Evolutionary conservation across 2,797 vertebrate genomes (phyloP), one percentile per base, ranked within the genome.

Genomic region (Falco biarmicus): DNA sequence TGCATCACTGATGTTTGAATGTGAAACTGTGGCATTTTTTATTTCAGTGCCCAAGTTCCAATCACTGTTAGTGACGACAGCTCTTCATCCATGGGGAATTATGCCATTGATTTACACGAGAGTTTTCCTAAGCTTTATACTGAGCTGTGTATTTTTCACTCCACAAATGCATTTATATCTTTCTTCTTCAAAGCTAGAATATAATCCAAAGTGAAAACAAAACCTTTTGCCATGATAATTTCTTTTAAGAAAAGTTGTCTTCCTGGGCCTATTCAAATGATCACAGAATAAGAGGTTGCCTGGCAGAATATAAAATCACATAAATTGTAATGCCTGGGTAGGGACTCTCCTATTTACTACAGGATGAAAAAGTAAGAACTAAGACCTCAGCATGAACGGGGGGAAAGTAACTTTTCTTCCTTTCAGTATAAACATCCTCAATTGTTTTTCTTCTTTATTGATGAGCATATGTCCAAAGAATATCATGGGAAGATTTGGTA

Each of bases 231-330:
- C n/a, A 64, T 64, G 71, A 70, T 76, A 89, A 63, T 85, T 84
- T 89, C 22, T 81, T 51, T 89, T 66, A 79, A 77, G 74, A 61
- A 86, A 84, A 79, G 50, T 81, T 89, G 51, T 89, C 50, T 79
- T 96, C 59, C 29, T 87, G 15, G 10, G 48, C 32, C 45, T 83
- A 29, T 76, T 95, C 84, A 92, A 91, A 83, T 91, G 64, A 92
- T 89, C 70, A 82, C 65, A 89, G 89, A 82, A 37, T 53, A 64
- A 87, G 45, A 89, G 47, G 51, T 47, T 85, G 75, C 70, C 56
- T 84, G 51, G 22, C 25, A 78, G 43, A 89, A 93, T 70, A 90
- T 73, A 79, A 84, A 94, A 90, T 74, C 50, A 51, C 43, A 84
- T 82, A 84, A 56, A 76, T 41, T 87, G 9, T 87, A 92, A 69